Percentiles rank a stretch among this genome's conserved stretches.
These are phyloP conservation scores for Chalcosyrphus nemorum DNA, from an alignment of 2,888 invertebrate species.

Conservation along the genomic window DNA sequence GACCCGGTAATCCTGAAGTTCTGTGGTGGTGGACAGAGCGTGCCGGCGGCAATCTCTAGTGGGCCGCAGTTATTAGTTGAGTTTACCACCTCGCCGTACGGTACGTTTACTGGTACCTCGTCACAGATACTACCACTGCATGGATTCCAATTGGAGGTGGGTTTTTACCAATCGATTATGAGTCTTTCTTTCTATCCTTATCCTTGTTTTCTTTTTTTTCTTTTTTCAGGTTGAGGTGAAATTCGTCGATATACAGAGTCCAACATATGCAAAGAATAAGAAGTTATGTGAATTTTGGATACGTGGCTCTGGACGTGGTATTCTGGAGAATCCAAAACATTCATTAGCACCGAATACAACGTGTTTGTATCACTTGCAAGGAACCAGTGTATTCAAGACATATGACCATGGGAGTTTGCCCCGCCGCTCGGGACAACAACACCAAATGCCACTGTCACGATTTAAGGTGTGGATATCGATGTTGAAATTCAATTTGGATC, in stretches of 20 bases:
- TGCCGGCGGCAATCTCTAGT: constrained; percentile 93
- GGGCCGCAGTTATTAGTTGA: constrained; percentile 94
- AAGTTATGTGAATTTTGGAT: constrained; percentile 94
- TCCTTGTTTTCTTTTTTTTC: not conserved
- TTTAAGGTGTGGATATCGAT: constrained; percentile 94
- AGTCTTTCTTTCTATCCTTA: constrained; percentile 8
- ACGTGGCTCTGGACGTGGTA: constrained; percentile 90
- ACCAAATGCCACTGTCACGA: constrained; percentile 85
- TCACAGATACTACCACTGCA: constrained; percentile 90
- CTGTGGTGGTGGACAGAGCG: constrained; percentile 93
- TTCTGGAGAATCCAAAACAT: constrained; percentile 92
- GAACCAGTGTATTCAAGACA: constrained; percentile 84
- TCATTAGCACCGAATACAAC: constrained; percentile 94
- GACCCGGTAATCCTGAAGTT: constrained; percentile 94
- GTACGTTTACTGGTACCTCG: constrained; percentile 91
- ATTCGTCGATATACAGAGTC: constrained; percentile 92
- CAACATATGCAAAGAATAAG: constrained; percentile 92
- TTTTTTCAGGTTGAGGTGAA: constrained; percentile 85
- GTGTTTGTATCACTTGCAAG: constrained; percentile 92
- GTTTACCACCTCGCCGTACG: constrained; percentile 94
- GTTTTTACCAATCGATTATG: constrained; percentile 75
- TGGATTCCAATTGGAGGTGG: constrained; percentile 94
- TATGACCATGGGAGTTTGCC: constrained; percentile 83
- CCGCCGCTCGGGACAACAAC: constrained; percentile 82
- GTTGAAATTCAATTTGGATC: constrained; percentile 91